These are phyloP conservation scores for Hippocampus kuda DNA, from an alignment of 2,797 vertebrate genomes.

Conservation along the genomic window DNA sequence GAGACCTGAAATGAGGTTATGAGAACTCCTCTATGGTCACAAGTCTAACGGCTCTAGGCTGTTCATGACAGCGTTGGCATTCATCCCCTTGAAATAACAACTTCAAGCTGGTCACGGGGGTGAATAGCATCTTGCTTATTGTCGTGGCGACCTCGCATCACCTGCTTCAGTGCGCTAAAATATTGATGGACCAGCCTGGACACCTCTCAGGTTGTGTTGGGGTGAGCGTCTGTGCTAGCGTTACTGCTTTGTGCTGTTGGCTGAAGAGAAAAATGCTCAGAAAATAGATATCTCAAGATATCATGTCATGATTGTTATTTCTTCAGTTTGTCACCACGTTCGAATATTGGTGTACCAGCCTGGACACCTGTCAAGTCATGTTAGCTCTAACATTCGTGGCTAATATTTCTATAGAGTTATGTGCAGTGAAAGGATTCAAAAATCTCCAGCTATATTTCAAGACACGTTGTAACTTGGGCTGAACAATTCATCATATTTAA, in stretches of 20 bases:
- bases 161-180: neutral
- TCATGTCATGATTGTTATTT: too few species aligned
- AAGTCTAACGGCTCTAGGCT: neutral
- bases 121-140: neutral
- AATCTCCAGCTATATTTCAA: neutral
- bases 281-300: neutral
- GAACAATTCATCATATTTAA: too few species aligned
- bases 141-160: neutral
- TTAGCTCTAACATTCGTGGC: neutral
- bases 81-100: neutral
- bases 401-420: neutral
- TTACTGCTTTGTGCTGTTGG: neutral
- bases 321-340: too few species aligned
- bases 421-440: neutral
- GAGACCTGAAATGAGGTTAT: slow-evolving; percentile 46
- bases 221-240: neutral
- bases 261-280: neutral
- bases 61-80: too few species aligned
- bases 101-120: neutral
- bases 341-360: too few species aligned
- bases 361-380: neutral
- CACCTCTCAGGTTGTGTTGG: neutral
- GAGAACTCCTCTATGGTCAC: neutral
- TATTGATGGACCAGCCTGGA: neutral
- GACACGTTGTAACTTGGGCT: too few species aligned